Percentiles rank a stretch among this genome's conserved stretches.
Conservation (phyloP, 2,797 vertebrate species). For the Danionella dracula region DNA sequence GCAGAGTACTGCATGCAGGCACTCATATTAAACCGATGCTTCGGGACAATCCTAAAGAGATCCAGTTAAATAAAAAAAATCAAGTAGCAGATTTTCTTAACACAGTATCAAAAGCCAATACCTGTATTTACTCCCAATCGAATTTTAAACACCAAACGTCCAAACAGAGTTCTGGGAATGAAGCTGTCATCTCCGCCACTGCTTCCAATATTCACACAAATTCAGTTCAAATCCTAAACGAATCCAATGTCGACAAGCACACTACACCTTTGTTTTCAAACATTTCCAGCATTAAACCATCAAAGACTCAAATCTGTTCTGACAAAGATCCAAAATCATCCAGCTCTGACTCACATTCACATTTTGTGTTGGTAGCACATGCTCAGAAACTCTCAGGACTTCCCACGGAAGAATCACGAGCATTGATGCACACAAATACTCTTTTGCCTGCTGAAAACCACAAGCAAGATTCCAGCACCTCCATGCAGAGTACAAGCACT, state of each 20-base stretch:
- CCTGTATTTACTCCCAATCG: slow-evolving; percentile 9
- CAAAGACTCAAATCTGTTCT: slow-evolving; percentile 29
- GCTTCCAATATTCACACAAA: slow-evolving; percentile 11
- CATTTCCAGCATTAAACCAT: slow-evolving; percentile 27
- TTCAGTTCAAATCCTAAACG: slow-evolving; percentile 24
- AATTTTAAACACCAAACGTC: slow-evolving; percentile 21
- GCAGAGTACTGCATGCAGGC: neutral
- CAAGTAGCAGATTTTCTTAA: slow-evolving; percentile 4
- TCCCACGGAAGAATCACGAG: neutral
- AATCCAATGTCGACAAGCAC: slow-evolving; percentile 22
- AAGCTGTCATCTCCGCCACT: slow-evolving; percentile 11
- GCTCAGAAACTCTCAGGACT: slow-evolving; percentile 11
- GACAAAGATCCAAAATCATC: slow-evolving; percentile 29
- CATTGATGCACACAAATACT: slow-evolving; percentile 1
- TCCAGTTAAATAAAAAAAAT: neutral
- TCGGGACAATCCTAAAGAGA: neutral
- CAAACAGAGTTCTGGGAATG: slow-evolving; percentile 5
- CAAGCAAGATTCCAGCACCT: neutral
- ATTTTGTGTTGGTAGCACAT: neutral
- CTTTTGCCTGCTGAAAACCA: neutral
- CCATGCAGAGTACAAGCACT: slow-evolving; percentile 29
- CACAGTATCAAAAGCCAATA: slow-evolving; percentile 13
- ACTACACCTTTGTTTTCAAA: slow-evolving; percentile 23
- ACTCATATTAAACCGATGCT: neutral
- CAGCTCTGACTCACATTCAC: slow-evolving; percentile 15